Evolutionary conservation across 1,140 invertebrate species (phyloP).

Genomic region (Calliphora vicina): DNA sequence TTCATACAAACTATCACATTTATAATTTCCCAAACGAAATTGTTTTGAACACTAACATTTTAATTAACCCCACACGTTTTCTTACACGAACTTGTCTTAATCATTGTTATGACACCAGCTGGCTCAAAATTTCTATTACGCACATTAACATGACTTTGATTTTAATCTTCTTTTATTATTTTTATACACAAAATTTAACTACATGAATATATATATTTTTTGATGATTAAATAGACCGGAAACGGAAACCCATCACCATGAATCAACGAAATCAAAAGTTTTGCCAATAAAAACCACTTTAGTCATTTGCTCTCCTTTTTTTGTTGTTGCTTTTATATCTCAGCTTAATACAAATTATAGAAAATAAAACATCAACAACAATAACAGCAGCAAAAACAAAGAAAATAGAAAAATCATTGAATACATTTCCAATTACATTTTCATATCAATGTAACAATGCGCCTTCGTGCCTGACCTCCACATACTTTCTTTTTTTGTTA

Average conservation of each 20-base stretch:
- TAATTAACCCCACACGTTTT: too few species aligned
- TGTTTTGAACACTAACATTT: too few species aligned
- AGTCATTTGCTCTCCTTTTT: not conserved
- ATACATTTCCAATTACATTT: slow-evolving; percentile 24
- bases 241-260: slow-evolving; percentile 30
- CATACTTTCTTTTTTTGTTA: not conserved
- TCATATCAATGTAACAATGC: not conserved
- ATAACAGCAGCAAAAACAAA: not conserved
- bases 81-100: too few species aligned
- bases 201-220: not conserved
- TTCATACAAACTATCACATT: too few species aligned
- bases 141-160: not conserved
- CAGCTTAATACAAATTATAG: not conserved
- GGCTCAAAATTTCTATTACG: too few species aligned
- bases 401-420: slow-evolving; percentile 16
- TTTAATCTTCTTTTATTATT: not conserved
- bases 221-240: slow-evolving; percentile 25
- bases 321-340: not conserved
- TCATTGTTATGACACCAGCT: too few species aligned
- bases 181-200: not conserved
- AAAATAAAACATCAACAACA: too few species aligned
- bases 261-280: slow-evolving; percentile 26
- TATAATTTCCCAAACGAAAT: too few species aligned
- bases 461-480: not conserved
- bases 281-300: not conserved